Evolutionary conservation across 1,140 invertebrate genomes (phyloP), one percentile per base, ranked within the genome.

Genomic region (Amphibalanus amphitrite): DNA sequence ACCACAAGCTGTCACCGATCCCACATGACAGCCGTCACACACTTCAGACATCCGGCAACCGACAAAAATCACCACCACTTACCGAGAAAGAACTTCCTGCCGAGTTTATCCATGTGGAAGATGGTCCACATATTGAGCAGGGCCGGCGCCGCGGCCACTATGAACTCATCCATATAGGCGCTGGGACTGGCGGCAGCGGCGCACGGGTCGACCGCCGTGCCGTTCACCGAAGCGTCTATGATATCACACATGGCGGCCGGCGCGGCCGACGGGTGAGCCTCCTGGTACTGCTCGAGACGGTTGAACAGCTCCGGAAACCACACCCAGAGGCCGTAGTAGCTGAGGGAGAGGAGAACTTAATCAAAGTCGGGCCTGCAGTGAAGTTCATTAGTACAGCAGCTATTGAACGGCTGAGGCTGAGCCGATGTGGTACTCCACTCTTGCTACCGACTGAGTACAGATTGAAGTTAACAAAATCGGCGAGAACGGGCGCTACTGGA

Each of bases 241-340:
- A 59, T 64, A n/a, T 72, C 40, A 13, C 69, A 69, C n/a, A 29
- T 20, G 10, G 59, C 17, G 29, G 15, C 1, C 0, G 29, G 6
- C 26, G 17, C 23, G 73, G 85, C 81, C 73, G 85, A 81, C 1
- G 83, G 83, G 75, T 83, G 75, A 0, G 77, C 82, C 40, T 84
- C 83, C 71, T 86, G 84, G 79, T 84, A 93, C 77, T 89, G 87
- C 78, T 92, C 89, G 77, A 91, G 91, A 67, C 90, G 87, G 78
- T 90, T 74, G 38, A 76, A 92, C 74, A 93, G 84, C 80, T 92
- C 90, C 0, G 91, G 90, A 81, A 93, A 93, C 91, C 91, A 93
- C 88, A 93, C 91, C 89, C 92, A 91, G 28, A 92, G 81, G 69
- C 90, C 90, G 76, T 93, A 93, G 78, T 93, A 93, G 72, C 87